phyloP scores from a whole-genome alignment of 2,888 invertebrate genomes.

The Tetragnatha montana region DNA sequence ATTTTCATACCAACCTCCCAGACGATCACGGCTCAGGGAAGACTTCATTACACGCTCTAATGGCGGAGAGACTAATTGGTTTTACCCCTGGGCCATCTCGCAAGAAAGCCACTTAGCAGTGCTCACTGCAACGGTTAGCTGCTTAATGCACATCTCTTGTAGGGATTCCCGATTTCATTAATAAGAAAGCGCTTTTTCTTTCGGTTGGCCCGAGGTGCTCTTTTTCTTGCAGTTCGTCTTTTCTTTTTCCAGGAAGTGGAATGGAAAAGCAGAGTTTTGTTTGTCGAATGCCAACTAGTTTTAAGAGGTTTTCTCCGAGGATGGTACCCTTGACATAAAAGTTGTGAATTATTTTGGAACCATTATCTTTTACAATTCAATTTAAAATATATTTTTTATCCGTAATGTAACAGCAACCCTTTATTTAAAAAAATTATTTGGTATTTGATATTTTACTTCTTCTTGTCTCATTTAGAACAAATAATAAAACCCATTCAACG shows the following conservation, averaged over 20 bases:
- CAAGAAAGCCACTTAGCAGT: conserved; percentile 45
- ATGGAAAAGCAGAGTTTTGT: too few species aligned
- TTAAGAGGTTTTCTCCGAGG: too few species aligned
- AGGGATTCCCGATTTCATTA: conserved; percentile 23
- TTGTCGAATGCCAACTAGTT: too few species aligned
- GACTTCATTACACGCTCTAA: conserved; percentile 54
- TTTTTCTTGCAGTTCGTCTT: background rate
- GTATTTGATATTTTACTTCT: too few species aligned
- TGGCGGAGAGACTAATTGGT: conserved; percentile 49
- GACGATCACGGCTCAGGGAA: background rate
- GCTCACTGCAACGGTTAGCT: conserved; percentile 21
- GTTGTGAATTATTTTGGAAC: too few species aligned
- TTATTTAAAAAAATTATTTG: too few species aligned
- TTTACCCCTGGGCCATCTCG: conserved; percentile 26
- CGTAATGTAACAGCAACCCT: too few species aligned
- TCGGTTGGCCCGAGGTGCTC: background rate
- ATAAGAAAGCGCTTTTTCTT: background rate
- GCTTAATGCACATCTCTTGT: conserved; percentile 50
- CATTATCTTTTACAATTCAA: too few species aligned
- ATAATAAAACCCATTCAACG: too few species aligned
- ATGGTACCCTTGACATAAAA: too few species aligned
- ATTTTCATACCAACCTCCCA: background rate
- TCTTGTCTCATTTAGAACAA: too few species aligned
- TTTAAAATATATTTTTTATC: too few species aligned
- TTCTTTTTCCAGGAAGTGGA: background rate